Conservation (phyloP, 1,140 invertebrate genomes). For the Atopsyche davidsoni region DNA sequence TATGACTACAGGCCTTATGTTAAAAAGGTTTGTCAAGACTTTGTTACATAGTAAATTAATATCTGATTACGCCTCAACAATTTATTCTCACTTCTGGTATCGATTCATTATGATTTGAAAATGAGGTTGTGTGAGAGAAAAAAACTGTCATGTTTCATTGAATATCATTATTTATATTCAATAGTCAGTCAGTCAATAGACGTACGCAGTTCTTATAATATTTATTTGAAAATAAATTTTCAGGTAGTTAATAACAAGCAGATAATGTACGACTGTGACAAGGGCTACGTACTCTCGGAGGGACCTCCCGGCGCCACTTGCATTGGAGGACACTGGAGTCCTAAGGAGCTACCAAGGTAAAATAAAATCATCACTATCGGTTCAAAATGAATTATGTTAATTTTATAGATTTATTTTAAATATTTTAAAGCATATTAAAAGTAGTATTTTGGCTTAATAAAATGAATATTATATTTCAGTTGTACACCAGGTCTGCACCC, state of each 20-base stretch:
- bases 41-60: no score
- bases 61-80: no score
- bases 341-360: constrained; percentile 66
- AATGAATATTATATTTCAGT: no score
- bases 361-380: constrained; percentile 4
- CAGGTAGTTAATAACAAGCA: constrained; percentile 85
- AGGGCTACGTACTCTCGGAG: constrained; percentile 77
- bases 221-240: constrained; percentile 12
- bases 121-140: no score
- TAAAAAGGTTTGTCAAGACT: no score
- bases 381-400: not conserved
- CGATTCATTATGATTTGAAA: no score
- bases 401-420: constrained; percentile 9
- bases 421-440: constrained; percentile 20
- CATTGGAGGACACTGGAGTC: constrained; percentile 83
- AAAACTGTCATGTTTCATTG: no score
- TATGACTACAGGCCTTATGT: constrained; percentile 97
- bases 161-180: no score
- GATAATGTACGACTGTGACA: constrained; percentile 94
- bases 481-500: constrained; percentile 79
- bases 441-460: constrained; percentile 24
- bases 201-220: constrained; percentile 5
- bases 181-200: no score
- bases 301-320: constrained; percentile 92
- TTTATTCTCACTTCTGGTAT: no score